A percentile compares a stretch with the other conserved stretches of the same genome.
Evolutionary conservation across 2,797 vertebrate species (phyloP).

Genomic region (Glyptemys insculpta): DNA sequence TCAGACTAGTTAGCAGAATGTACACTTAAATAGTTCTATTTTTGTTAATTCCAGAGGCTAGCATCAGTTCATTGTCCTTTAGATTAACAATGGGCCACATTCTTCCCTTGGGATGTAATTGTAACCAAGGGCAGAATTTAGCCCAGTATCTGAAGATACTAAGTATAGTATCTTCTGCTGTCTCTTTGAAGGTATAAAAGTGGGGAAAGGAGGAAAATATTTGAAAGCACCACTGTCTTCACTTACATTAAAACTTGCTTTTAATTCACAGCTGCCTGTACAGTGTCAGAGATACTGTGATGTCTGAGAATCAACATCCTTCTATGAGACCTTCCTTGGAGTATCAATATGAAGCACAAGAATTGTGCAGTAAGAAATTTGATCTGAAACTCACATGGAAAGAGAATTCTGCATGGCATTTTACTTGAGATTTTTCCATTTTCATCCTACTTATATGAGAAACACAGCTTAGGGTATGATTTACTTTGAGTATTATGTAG

Average conservation of each 20-base stretch:
- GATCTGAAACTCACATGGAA: not conserved
- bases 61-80: not conserved
- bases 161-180: not conserved
- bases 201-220: not conserved
- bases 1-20: not conserved
- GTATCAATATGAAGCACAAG: not conserved
- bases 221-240: not conserved
- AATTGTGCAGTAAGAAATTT: not conserved
- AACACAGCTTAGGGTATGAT: not conserved
- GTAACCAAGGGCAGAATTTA: not conserved
- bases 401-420: not conserved
- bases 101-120: not conserved
- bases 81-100: not conserved
- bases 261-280: not conserved
- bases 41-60: not conserved
- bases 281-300: not conserved
- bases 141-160: not conserved
- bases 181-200: not conserved
- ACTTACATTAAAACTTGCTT: not conserved
- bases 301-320: not conserved
- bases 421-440: not conserved
- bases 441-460: not conserved
- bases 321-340: not conserved
- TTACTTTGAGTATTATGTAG: not conserved
- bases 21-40: not conserved